These are phyloP conservation scores for Agonopterix subpropinquella DNA, from an alignment of 2,888 invertebrate species.

Conservation along the genomic window DNA sequence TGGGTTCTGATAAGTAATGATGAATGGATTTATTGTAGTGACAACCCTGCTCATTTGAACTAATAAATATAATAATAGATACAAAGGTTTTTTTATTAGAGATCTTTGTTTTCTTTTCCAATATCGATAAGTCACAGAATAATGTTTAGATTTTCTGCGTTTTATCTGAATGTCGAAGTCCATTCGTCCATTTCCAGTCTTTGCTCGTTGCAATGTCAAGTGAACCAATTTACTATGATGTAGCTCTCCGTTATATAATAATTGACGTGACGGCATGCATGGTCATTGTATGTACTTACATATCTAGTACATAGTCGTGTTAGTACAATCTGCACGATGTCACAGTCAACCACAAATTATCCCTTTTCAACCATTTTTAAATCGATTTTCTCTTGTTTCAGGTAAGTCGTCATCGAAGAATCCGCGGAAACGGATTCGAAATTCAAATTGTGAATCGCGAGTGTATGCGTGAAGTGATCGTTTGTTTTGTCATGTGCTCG, in stretches of 20 bases:
- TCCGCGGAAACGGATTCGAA: conserved; percentile 41
- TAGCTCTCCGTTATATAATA: too few species aligned
- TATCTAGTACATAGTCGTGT: background rate
- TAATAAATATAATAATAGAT: too few species aligned
- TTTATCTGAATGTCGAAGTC: background rate
- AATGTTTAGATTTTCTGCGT: conserved; percentile 1
- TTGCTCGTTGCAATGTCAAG: too few species aligned
- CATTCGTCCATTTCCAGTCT: background rate
- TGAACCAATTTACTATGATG: too few species aligned
- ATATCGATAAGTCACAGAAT: background rate
- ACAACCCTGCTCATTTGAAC: background rate
- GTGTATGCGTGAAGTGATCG: conserved; percentile 43
- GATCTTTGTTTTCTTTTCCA: too few species aligned
- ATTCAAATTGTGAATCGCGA: conserved; percentile 39
- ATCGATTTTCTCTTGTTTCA: conserved; percentile 52
- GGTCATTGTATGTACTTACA: background rate
- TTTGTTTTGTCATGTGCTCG: conserved; percentile 50
- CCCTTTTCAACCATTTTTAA: background rate
- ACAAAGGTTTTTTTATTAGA: too few species aligned
- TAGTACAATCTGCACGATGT: too few species aligned
- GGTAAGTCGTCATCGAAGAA: conserved; percentile 46
- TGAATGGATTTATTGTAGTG: conserved; percentile 29
- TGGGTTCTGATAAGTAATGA: conserved; percentile 38
- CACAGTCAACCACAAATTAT: too few species aligned
- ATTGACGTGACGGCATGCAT: too few species aligned